A percentile compares a stretch with the other conserved stretches of the same genome.
Evolutionary conservation across 2,797 vertebrate species (phyloP).

Genomic region (Vespertilio murinus): DNA sequence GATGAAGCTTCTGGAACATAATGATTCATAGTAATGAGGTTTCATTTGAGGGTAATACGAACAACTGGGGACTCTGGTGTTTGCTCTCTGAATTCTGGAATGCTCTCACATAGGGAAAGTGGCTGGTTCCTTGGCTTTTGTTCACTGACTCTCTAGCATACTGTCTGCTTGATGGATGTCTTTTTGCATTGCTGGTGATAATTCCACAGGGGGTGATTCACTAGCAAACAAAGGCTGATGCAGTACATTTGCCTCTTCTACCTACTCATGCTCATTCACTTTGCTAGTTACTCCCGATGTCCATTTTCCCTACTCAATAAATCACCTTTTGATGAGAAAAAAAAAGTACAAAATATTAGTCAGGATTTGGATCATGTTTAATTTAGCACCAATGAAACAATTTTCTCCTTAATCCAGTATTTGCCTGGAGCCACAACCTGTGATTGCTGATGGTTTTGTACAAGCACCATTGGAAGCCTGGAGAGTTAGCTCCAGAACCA

Average conservation of each 20-base stretch:
- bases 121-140: conserved; percentile 41
- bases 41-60: conserved; percentile 6
- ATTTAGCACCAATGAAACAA: conserved; percentile 51
- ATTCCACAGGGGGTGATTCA: conserved; percentile 36
- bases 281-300: conserved; percentile 14
- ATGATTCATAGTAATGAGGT: conserved; percentile 37
- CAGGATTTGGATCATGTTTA: conserved; percentile 68
- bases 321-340: conserved; percentile 63
- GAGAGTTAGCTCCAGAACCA: background rate
- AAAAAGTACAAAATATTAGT: conserved; percentile 58
- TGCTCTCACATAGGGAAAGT: background rate
- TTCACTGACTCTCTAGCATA: background rate
- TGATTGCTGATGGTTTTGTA: background rate
- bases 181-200: conserved; percentile 45
- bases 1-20: conserved; percentile 48
- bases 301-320: conserved; percentile 42
- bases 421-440: background rate
- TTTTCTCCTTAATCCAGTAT: conserved; percentile 32
- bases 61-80: conserved; percentile 25
- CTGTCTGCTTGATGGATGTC: conserved; percentile 44
- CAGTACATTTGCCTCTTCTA: background rate
- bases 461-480: background rate
- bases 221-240: background rate
- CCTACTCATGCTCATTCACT: background rate
- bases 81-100: conserved; percentile 14